phyloP scores from a whole-genome alignment of 1,140 invertebrate genomes.

The Apis florea region DNA sequence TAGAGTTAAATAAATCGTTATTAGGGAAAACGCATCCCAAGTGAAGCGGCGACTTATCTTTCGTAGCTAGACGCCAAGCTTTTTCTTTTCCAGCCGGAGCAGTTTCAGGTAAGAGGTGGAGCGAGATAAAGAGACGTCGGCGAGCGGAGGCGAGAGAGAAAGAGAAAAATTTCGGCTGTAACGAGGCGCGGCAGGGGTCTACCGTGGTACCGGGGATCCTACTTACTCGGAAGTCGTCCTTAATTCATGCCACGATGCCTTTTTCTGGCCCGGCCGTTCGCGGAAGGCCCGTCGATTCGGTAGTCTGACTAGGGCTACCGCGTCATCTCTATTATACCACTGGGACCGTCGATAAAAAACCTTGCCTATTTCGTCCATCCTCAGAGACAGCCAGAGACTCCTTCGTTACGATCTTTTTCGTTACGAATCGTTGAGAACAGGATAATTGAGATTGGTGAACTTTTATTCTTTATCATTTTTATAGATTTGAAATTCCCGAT shows the following conservation, averaged over 20 bases:
- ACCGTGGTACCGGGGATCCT: slow-evolving; percentile 24
- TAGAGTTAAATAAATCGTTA: slow-evolving; percentile 13
- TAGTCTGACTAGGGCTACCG: slow-evolving; percentile 34
- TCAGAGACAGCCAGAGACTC: background rate
- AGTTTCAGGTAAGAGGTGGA: background rate
- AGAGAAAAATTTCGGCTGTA: slow-evolving; percentile 25
- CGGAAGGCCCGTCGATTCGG: slow-evolving; percentile 56
- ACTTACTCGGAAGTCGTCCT: slow-evolving; percentile 66
- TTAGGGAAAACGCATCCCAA: background rate
- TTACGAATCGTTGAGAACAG: no score
- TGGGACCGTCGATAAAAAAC: slow-evolving; percentile 43
- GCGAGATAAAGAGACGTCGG: slow-evolving; percentile 1
- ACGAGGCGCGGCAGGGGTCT: slow-evolving; percentile 30
- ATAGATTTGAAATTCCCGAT: no score
- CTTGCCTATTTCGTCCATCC: slow-evolving; percentile 21
- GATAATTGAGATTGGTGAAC: background rate
- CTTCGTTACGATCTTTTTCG: background rate
- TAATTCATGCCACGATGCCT: slow-evolving; percentile 64
- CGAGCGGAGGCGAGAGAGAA: background rate
- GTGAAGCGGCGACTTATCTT: background rate
- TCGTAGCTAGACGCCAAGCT: background rate
- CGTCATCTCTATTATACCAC: slow-evolving; percentile 58
- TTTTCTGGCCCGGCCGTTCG: slow-evolving; percentile 55
- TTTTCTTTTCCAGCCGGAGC: background rate
- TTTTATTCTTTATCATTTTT: no score